Percentiles rank a stretch among this genome's conserved stretches.
phyloP scores from a whole-genome alignment of 1,140 invertebrate species.

The Sitobion miscanthi region DNA sequence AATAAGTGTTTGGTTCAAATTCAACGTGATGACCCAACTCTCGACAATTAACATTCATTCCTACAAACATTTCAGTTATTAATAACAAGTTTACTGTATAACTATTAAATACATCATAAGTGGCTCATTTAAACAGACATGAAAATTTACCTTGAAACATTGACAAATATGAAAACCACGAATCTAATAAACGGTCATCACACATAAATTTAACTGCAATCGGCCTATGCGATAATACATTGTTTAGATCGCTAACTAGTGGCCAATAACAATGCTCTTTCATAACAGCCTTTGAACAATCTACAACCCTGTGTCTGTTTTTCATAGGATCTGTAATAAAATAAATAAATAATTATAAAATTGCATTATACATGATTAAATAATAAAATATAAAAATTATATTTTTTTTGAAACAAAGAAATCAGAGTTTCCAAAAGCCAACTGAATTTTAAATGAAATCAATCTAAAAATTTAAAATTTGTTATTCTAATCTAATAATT shows the following conservation, averaged over 20 bases:
- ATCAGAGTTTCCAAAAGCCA: neutral
- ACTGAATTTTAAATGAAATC: neutral
- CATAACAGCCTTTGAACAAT: conserved; percentile 90
- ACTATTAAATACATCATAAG: neutral
- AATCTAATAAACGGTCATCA: conserved; percentile 83
- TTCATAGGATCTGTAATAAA: neutral
- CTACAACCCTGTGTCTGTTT: conserved; percentile 75
- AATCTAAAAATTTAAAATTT: neutral
- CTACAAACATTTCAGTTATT: conserved; percentile 63
- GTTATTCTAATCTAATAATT: neutral
- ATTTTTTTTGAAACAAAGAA: too few relatives aligned
- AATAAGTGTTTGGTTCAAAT: conserved; percentile 96
- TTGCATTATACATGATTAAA: too few relatives aligned
- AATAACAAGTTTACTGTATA: neutral
- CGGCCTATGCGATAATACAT: conserved; percentile 90
- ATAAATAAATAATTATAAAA: neutral
- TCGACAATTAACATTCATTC: conserved; percentile 94
- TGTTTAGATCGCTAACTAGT: conserved; percentile 94
- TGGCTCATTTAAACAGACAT: neutral
- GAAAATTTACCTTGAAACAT: conserved; percentile 84
- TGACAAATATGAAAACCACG: conserved; percentile 94
- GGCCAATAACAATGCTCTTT: conserved; percentile 99
- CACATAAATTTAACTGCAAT: conserved; percentile 89
- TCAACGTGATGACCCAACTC: conserved; percentile 92
- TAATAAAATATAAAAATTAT: neutral